Evolutionary conservation across 64 coral and sea anemone species (phyloP), one percentile per base, ranked within the genome.

Genomic region (Montipora foliosa): DNA sequence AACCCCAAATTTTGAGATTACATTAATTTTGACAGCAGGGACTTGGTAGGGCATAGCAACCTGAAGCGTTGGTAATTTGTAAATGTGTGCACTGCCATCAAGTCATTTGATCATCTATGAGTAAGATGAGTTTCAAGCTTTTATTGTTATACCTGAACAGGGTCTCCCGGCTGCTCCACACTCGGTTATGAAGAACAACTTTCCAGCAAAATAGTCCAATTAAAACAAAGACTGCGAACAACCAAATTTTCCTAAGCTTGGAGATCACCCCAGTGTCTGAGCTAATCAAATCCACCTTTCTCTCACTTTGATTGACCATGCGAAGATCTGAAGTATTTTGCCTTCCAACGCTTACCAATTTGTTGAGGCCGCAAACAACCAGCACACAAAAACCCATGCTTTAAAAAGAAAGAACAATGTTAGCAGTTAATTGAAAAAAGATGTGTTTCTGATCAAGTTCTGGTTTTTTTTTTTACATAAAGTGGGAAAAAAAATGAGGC

Each of bases 331-430:
- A 37, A 8, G 3, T 9, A 48, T 50, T 78, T 7, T 78, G 13
- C 47, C 46, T 9, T 68, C 44, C 45, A 49, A 72, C 9, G 9
- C 44, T 71, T n/a, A 64, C 82, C 77, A 98, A 59, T 74, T 88
- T 98, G 61, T 98, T 92, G 74, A 92, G 67, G 16, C 96, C 96
- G 24, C 87, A 58, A 19, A 82, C 53, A 79, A 98, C 79, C 49
- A 98, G 93, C 2, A 92, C 60, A 89, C 96, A 98, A 76, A 98
- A 98, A 4, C 96, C 96, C 84, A 98, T 92, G 66, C 96, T 98
- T 75, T 4, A 90, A 53, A 70, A 84, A 79, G 50, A 68, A 5
- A 46, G 46, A 49, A 47, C 0, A 74, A 87, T 21, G 48, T 78
- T 47, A 49, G 21, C 4, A 75, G 61, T 64, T 14, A 15, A 64